phyloP scores from a whole-genome alignment of 2,888 invertebrate genomes.

The Loripinus fragilis region DNA sequence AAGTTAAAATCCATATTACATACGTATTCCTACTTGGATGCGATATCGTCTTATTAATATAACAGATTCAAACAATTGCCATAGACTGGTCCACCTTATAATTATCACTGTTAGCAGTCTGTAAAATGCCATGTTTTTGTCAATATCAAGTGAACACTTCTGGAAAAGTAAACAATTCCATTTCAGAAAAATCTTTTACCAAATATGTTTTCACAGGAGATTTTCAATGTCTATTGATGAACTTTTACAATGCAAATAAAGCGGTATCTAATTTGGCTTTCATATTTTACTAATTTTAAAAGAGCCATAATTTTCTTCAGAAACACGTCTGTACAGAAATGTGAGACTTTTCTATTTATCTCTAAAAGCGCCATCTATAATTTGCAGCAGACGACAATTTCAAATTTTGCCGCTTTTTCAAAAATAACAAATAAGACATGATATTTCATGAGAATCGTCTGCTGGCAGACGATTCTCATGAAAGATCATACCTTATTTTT shows the following conservation, averaged over 20 bases:
- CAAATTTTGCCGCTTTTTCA: neutral
- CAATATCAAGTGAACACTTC: neutral
- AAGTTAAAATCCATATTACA: neutral
- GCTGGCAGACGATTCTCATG: too few species aligned
- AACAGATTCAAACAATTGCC: neutral
- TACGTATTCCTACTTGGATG: neutral
- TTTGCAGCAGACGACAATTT: neutral
- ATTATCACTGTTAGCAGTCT: constrained; percentile 7
- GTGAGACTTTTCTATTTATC: neutral
- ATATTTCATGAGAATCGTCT: too few species aligned
- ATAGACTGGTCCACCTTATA: neutral
- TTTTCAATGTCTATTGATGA: constrained; percentile 1
- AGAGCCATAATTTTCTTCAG: neutral
- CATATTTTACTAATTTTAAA: constrained; percentile 5
- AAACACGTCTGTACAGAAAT: neutral
- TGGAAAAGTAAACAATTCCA: constrained; percentile 8
- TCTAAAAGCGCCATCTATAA: too few species aligned
- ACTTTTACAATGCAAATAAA: constrained; percentile 1
- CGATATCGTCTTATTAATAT: too few species aligned
- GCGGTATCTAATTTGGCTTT: neutral
- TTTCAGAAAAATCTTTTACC: constrained; percentile 13
- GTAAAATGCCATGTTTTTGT: neutral
- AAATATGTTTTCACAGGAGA: constrained; percentile 16
- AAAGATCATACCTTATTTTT: too few species aligned
- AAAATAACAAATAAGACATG: neutral